Evolutionary conservation across 1,140 invertebrate species (phyloP).

Genomic region (Andricus grossulariae): DNA sequence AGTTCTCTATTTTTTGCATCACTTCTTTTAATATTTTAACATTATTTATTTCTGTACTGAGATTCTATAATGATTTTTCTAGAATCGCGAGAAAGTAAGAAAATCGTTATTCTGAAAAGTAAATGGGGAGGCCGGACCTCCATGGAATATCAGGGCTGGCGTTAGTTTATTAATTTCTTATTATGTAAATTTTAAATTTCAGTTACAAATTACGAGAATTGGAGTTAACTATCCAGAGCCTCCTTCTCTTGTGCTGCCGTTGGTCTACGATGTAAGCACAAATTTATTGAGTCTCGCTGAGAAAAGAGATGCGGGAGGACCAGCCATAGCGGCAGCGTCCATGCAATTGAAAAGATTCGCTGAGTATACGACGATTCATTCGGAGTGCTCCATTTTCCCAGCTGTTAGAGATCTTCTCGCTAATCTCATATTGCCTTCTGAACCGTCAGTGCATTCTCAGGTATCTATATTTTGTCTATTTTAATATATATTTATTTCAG

Average conservation of each 20-base stretch:
- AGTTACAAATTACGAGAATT: constrained; percentile 90
- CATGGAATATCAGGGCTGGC: no score
- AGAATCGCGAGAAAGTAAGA: no score
- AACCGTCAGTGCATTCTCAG: constrained; percentile 77
- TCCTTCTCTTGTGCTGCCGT: constrained; percentile 87
- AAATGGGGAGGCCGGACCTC: no score
- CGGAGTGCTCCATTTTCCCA: constrained; percentile 91
- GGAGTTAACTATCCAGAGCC: constrained; percentile 83
- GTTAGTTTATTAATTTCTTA: no score
- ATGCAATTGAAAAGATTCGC: constrained; percentile 83
- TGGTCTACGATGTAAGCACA: constrained; percentile 90
- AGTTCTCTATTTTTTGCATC: no score
- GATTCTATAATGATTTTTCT: no score
- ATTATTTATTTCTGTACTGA: no score
- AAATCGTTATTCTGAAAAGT: no score
- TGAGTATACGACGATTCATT: constrained; percentile 81
- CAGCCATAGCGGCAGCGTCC: constrained; percentile 80
- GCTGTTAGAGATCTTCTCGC: constrained; percentile 90
- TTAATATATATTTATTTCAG: no score
- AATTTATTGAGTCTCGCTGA: constrained; percentile 93
- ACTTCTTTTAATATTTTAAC: no score
- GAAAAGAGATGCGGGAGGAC: constrained; percentile 81
- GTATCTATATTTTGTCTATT: constrained; percentile 45
- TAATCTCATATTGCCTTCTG: constrained; percentile 85
- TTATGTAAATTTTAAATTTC: constrained; percentile 47